Conservation (phyloP, 2,797 vertebrate species). For the Phataginus tricuspis region DNA sequence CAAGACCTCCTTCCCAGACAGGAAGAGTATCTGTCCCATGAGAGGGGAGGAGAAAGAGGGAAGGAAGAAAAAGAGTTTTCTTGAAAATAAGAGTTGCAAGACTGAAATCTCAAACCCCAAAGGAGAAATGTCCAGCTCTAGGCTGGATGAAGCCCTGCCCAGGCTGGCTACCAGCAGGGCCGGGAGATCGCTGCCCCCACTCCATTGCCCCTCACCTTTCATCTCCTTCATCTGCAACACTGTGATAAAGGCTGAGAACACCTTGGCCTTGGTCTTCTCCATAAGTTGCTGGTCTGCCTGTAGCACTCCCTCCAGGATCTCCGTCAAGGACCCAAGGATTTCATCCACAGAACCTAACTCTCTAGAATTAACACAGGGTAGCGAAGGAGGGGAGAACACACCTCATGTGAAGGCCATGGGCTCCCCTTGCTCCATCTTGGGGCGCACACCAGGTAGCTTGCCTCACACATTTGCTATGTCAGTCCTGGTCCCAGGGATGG, state of each 20-base stretch:
- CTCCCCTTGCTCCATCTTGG: not conserved
- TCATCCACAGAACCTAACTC: slow-evolving; percentile 92
- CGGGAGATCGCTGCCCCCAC: not conserved
- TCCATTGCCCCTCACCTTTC: slow-evolving; percentile 87
- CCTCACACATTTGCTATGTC: not conserved
- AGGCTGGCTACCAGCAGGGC: not conserved
- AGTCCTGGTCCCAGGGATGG: rapidly evolving
- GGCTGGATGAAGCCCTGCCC: rapidly evolving
- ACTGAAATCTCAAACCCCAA: not conserved
- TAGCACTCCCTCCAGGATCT: slow-evolving; percentile 95
- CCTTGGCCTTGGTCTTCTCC: slow-evolving; percentile 96
- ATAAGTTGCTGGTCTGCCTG: slow-evolving; percentile 95
- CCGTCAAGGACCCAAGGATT: slow-evolving; percentile 92
- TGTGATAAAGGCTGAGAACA: slow-evolving; percentile 95
- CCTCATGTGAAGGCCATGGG: not conserved
- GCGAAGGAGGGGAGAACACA: not conserved
- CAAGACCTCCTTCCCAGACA: not conserved
- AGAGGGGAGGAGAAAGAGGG: not conserved
- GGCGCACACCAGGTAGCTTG: not conserved
- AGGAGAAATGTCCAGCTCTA: not conserved
- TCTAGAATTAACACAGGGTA: slow-evolving; percentile 83
- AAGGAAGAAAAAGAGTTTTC: not conserved
- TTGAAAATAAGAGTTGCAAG: not conserved
- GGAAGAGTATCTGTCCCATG: no score
- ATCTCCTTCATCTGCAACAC: slow-evolving; percentile 96